Percentiles rank a stretch among this genome's conserved stretches.
Evolutionary conservation across 2,113 vertebrate genomes (phyloP).

Genomic region (Climacteris rufus): DNA sequence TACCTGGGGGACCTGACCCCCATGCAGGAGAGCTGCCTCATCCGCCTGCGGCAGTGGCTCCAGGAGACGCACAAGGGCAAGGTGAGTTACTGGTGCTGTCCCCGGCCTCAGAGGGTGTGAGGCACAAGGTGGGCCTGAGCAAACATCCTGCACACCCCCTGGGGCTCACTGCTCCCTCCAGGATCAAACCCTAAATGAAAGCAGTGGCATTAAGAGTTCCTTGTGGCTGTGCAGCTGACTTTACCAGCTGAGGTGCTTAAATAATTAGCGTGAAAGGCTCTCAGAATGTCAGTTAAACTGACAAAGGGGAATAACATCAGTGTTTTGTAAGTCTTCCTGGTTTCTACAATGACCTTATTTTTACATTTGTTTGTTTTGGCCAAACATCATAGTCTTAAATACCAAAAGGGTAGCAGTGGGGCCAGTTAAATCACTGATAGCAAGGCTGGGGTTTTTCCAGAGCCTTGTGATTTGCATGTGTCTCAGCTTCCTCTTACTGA

Average conservation of each 20-base stretch:
- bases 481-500: neutral
- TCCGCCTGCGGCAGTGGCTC: conserved; percentile 91
- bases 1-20: conserved; percentile 94
- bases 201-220: neutral
- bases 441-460: neutral
- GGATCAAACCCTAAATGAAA: neutral
- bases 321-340: neutral
- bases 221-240: neutral
- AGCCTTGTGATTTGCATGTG: neutral
- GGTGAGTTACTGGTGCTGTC: conserved; percentile 64
- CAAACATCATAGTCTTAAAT: neutral
- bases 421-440: neutral
- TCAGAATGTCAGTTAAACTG: neutral
- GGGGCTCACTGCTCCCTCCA: neutral
- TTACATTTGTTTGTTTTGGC: conserved; percentile 2
- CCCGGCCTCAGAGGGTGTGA: neutral
- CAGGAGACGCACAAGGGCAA: conserved; percentile 97
- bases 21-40: conserved; percentile 95
- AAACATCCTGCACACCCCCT: neutral
- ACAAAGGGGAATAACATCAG: neutral
- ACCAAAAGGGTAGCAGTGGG: neutral
- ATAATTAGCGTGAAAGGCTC: neutral
- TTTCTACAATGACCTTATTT: neutral
- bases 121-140: neutral
- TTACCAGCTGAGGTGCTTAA: neutral